Conservation (phyloP, 2,888 invertebrate species). For the Odontocolon sp. region DNA sequence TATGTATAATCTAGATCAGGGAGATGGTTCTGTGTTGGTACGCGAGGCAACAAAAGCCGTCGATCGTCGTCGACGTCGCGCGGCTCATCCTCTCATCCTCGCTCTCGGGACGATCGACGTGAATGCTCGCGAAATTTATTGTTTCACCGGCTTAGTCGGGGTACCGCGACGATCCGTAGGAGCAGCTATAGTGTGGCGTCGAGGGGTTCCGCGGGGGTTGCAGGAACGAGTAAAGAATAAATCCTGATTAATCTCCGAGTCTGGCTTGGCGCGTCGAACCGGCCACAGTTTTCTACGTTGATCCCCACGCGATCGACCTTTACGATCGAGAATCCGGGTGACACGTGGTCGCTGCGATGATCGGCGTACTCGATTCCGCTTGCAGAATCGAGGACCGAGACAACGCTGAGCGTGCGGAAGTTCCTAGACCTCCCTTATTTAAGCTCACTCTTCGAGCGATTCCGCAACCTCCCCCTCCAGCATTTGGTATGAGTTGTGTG, state of each 20-base stretch:
- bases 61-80: constrained; percentile 74
- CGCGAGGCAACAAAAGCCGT: constrained; percentile 72
- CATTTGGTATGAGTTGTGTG: too few species aligned
- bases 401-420: too few species aligned
- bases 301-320: constrained; percentile 3
- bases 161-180: constrained; percentile 19
- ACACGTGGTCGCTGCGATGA: constrained; percentile 6
- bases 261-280: constrained; percentile 52
- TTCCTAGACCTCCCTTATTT: too few species aligned
- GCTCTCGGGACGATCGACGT: constrained; percentile 72
- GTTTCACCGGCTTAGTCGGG: constrained; percentile 76
- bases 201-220: background rate
- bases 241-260: constrained; percentile 79
- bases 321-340: constrained; percentile 2
- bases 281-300: constrained; percentile 16
- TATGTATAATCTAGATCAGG: background rate
- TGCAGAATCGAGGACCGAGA: too few species aligned
- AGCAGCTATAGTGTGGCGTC: constrained; percentile 14
- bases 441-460: too few species aligned
- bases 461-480: too few species aligned
- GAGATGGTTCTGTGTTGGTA: background rate
- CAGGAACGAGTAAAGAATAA: constrained; percentile 72
- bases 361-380: too few species aligned
- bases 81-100: constrained; percentile 69
- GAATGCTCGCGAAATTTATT: constrained; percentile 78